Evolutionary conservation across 2,113 vertebrate genomes (phyloP).

Genomic region (Canis aureus): DNA sequence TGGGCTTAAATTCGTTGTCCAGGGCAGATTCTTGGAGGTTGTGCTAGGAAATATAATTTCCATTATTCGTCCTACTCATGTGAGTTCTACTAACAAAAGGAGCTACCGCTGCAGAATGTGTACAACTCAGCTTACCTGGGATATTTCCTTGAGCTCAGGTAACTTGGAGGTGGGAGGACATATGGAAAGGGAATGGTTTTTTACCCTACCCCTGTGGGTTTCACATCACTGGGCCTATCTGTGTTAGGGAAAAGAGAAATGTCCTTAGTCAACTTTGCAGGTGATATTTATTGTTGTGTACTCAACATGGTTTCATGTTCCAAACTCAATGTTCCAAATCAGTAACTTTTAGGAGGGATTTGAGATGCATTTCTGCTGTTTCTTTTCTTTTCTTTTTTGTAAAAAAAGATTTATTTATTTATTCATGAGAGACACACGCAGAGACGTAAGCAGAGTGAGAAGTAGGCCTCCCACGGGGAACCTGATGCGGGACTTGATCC

Average conservation of each 20-base stretch:
- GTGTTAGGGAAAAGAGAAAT: not conserved
- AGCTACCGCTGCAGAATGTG: not conserved
- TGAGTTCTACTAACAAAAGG: not conserved
- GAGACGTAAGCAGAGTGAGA: no score
- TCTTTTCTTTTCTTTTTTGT: no score
- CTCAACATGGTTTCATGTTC: not conserved
- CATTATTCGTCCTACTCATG: not conserved
- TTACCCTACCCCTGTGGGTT: not conserved
- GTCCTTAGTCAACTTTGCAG: not conserved
- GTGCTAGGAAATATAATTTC: conserved; percentile 13
- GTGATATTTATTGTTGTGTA: not conserved
- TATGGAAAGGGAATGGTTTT: not conserved
- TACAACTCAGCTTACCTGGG: not conserved
- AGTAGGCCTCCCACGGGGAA: no score
- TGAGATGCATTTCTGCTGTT: not conserved
- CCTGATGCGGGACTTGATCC: no score
- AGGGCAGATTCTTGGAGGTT: conserved; percentile 36
- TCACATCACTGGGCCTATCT: not conserved
- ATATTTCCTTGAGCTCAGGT: not conserved
- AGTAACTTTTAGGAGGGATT: not conserved
- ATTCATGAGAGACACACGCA: no score
- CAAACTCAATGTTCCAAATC: not conserved
- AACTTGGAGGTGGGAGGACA: not conserved
- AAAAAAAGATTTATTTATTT: not conserved
- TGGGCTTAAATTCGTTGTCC: not conserved